phyloP scores from a whole-genome alignment of 2,888 invertebrate genomes.

The Oligia latruncula region DNA sequence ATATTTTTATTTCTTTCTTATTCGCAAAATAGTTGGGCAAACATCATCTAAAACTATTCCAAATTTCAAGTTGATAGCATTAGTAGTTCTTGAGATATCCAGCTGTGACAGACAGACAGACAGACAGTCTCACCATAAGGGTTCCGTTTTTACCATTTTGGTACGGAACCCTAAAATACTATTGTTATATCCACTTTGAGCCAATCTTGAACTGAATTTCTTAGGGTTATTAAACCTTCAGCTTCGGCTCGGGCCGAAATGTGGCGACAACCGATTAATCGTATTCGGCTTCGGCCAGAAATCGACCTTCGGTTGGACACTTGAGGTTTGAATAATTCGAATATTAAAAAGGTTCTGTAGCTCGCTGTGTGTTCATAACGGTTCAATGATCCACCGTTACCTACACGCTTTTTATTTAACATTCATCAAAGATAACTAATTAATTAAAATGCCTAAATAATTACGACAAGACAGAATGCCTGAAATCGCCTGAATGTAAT shows the following conservation, averaged over 20 bases:
- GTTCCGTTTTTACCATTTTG: too few species aligned
- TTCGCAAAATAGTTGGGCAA: too few species aligned
- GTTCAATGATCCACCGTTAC: background rate
- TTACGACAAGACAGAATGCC: background rate
- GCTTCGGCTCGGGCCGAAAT: too few species aligned
- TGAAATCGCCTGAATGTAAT: constrained; percentile 2
- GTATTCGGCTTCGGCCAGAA: too few species aligned
- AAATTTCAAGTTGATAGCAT: too few species aligned
- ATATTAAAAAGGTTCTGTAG: background rate
- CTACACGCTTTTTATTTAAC: background rate
- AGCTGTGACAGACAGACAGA: too few species aligned
- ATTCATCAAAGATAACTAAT: constrained; percentile 9
- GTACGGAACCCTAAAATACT: background rate
- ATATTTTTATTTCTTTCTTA: too few species aligned
- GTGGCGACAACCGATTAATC: background rate
- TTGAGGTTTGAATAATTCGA: background rate
- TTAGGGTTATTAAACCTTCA: background rate
- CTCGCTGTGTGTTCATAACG: background rate
- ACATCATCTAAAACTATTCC: too few species aligned
- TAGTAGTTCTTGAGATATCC: too few species aligned
- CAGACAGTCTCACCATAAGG: too few species aligned
- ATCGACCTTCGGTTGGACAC: background rate
- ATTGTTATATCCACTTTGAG: background rate
- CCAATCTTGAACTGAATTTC: too few species aligned
- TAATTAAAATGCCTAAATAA: constrained; percentile 13